These are phyloP conservation scores for Metopolophium dirhodum DNA, from an alignment of 1,140 invertebrate species.

Conservation along the genomic window DNA sequence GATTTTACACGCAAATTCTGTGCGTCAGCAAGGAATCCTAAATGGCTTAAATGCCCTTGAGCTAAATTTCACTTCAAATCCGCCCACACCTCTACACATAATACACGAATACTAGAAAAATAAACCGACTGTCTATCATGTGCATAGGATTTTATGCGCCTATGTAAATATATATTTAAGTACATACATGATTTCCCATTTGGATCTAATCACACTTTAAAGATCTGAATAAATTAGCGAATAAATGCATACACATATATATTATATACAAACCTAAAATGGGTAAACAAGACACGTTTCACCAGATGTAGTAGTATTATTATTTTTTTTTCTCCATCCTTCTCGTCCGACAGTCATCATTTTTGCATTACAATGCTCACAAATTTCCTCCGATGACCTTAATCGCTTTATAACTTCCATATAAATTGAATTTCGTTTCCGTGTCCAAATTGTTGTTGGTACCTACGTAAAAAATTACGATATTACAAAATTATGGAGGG, in stretches of 20 bases:
- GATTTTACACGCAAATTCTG: neutral
- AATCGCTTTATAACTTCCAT: neutral
- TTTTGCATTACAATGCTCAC: neutral
- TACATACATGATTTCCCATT: conserved; percentile 6
- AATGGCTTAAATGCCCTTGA: conserved; percentile 3
- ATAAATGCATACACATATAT: neutral
- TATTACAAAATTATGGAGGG: neutral
- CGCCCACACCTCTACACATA: neutral
- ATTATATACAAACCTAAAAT: neutral
- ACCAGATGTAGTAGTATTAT: neutral
- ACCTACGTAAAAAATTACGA: neutral
- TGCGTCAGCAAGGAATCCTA: neutral
- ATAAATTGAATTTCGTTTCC: neutral
- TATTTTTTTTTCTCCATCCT: neutral
- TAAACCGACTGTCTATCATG: neutral
- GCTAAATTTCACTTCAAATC: conserved; percentile 32
- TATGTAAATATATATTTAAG: neutral
- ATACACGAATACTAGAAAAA: neutral
- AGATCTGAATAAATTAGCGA: conserved; percentile 28
- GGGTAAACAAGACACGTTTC: conserved; percentile 52
- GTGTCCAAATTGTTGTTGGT: neutral
- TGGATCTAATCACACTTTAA: conserved; percentile 21
- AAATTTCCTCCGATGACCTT: neutral
- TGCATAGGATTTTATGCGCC: neutral
- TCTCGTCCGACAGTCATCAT: neutral